phyloP scores from a whole-genome alignment of 2,113 vertebrate genomes.

The Ptilorrhoa leucosticta region DNA sequence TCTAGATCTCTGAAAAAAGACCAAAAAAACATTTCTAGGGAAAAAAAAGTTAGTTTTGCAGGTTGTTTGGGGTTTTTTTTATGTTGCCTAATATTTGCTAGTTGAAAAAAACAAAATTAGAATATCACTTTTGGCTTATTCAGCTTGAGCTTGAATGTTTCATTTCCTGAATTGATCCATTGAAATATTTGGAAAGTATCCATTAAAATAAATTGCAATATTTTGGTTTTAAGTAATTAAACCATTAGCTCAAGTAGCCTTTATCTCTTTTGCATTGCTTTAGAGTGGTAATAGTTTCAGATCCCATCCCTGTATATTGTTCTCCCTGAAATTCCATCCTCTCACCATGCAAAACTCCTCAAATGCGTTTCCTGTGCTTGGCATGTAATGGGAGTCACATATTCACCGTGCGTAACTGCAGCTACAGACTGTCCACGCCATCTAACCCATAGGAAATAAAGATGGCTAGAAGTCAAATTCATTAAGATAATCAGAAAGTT shows the following conservation, averaged over 20 bases:
- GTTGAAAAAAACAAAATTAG: neutral
- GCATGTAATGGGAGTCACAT: neutral
- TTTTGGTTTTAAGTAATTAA: neutral
- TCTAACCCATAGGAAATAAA: neutral
- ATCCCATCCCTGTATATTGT: neutral
- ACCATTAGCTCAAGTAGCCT: neutral
- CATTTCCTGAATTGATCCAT: neutral
- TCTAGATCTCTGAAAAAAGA: neutral
- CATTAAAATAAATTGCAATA: neutral
- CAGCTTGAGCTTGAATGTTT: neutral
- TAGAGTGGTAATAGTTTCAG: neutral
- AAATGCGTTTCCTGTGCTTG: neutral
- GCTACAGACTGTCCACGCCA: neutral
- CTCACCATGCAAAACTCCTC: neutral
- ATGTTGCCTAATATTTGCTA: neutral
- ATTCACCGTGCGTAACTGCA: neutral
- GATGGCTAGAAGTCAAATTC: neutral
- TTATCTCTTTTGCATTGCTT: neutral
- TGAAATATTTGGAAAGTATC: neutral
- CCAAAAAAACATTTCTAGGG: neutral
- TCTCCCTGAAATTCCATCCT: neutral
- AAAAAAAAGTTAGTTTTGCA: neutral
- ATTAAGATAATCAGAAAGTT: slow-evolving; percentile 2
- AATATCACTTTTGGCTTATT: neutral
- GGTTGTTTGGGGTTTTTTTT: neutral